Base-by-base conservation (phyloP, 2,113 vertebrate genomes). In the Stigmatopora nigra region DNA sequence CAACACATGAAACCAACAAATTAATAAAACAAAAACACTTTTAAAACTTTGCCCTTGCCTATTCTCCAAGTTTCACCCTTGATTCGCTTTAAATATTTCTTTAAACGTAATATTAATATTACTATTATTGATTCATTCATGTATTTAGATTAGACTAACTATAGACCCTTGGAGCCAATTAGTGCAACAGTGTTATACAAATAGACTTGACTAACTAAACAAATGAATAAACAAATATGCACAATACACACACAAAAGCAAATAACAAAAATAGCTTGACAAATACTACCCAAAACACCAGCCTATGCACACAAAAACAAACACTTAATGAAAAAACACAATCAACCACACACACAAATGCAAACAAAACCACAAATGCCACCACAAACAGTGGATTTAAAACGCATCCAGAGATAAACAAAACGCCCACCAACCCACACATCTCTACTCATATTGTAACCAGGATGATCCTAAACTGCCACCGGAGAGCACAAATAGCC, bases 401-500 rank as follows among this genome's bases (percentile, higher is more conserved):
- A n/a, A 51, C 1, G n/a, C 5, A 9, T 5, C 7, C 48, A 51
- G 17, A n/a, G 6, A 41, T 41, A 49, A 8, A 8, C n/a, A 51
- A 49, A 19, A 52, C 19, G 9, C 0, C 20, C 19, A 22, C 10
- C 19, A 3, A 15, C 65, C 45, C 5, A 10, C 57, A 41, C 55
- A 22, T 51, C 59, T 38, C 19, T 67, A 35, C 62, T 41, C 2
- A 15, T 36, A 57, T 36, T 57, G 16, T 9, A 4, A 35, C 15
- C 6, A 35, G 41, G 1, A 41, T 5, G 38, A 35, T 49, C 17
- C 6, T 38, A 19, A 41, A 15, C n/a, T 12, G 71, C 73, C 69
- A 15, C 47, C 69, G 13, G 52, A 13, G 46, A 60, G 49, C 68
- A 44, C 0, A n/a, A 52, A 69, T 58, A 75, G 65, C 73, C 63